A percentile compares a stretch with the other conserved stretches of the same genome.
These are phyloP conservation scores for Drosophila kohkoa DNA, from an alignment of 1,140 invertebrate genomes.

Conservation along the genomic window DNA sequence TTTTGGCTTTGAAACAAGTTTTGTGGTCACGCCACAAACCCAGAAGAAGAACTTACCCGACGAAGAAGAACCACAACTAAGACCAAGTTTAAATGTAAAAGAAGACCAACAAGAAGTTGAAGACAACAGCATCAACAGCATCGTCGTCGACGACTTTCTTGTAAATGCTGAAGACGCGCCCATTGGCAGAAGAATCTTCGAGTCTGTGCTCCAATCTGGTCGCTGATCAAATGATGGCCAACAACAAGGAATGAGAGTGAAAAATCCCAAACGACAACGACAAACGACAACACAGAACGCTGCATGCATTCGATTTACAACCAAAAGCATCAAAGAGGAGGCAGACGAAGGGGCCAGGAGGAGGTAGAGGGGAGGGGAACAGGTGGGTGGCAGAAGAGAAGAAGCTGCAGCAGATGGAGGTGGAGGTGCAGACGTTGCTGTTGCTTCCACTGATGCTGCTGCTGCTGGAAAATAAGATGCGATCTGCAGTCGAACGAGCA, in stretches of 20 bases:
- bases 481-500: conserved; percentile 17
- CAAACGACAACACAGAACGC: too few relatives aligned
- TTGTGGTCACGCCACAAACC: conserved; percentile 33
- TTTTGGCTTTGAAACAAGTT: conserved; percentile 61
- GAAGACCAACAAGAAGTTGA: background rate
- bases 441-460: too few relatives aligned
- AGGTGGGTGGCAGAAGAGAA: background rate
- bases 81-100: conserved; percentile 1
- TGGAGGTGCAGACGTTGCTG: background rate
- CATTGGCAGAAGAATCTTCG: background rate
- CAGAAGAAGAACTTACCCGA: conserved; percentile 9
- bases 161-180: conserved; percentile 37
- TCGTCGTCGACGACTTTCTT: conserved; percentile 44
- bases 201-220: conserved; percentile 10
- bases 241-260: conserved; percentile 66
- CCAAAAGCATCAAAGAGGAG: too few relatives aligned
- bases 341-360: too few relatives aligned
- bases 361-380: background rate
- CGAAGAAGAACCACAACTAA: conserved; percentile 31
- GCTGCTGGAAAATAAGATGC: conserved; percentile 42
- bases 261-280: conserved; percentile 43
- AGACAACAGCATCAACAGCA: background rate
- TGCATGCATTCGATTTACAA: background rate
- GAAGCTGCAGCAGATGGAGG: conserved; percentile 5
- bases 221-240: conserved; percentile 62